Evolutionary conservation across 1,140 invertebrate species (phyloP).

Genomic region (Penaeus japonicus): DNA sequence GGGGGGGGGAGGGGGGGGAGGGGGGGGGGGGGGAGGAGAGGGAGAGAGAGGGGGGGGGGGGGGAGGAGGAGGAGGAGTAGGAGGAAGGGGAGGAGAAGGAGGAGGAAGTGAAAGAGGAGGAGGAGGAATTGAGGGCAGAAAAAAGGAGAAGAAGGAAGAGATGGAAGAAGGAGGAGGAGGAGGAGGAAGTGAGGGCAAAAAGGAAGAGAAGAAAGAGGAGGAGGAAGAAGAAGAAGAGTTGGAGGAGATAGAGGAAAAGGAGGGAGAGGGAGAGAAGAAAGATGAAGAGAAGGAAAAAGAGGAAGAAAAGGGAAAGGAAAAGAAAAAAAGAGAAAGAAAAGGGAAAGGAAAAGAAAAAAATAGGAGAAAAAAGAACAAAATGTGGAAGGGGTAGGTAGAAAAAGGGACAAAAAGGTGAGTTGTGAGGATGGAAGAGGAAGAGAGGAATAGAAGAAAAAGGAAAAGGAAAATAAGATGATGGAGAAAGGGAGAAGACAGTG

Average conservation of each 20-base stretch:
- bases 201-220: background rate
- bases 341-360: too few species aligned
- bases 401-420: too few species aligned
- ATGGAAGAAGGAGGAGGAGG: background rate
- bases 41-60: background rate
- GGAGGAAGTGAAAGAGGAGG: background rate
- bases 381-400: too few species aligned
- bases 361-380: too few species aligned
- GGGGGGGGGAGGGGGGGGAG: background rate
- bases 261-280: too few species aligned
- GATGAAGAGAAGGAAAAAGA: too few species aligned
- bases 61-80: background rate
- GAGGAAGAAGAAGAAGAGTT: background rate
- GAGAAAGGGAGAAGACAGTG: too few species aligned
- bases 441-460: too few species aligned
- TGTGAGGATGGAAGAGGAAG: too few species aligned
- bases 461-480: too few species aligned
- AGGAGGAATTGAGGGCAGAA: background rate
- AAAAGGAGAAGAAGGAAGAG: background rate
- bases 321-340: too few species aligned
- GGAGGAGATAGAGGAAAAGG: background rate
- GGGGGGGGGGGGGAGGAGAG: background rate
- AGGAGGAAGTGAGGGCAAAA: background rate
- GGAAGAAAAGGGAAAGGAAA: background rate
- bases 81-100: background rate